Evolutionary conservation across 2,888 invertebrate genomes (phyloP).

Genomic region (Diplolepis rosae): DNA sequence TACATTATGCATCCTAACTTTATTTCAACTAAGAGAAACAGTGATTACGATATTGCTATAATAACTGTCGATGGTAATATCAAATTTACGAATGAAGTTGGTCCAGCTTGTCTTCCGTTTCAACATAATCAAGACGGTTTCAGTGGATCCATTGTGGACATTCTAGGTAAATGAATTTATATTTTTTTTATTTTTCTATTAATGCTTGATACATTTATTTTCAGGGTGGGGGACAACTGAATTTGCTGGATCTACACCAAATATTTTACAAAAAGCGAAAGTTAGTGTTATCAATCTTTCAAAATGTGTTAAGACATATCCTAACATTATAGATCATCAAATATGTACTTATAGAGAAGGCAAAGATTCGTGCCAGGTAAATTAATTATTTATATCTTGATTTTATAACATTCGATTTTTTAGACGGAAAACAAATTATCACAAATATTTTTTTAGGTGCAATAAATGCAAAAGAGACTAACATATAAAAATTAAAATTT

Average conservation of each 20-base stretch:
- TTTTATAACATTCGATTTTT: too few species aligned
- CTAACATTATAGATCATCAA: slow-evolving; percentile 50
- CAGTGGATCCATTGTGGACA: slow-evolving; percentile 55
- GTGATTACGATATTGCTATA: slow-evolving; percentile 76
- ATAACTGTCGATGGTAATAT: slow-evolving; percentile 68
- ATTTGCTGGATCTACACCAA: slow-evolving; percentile 75
- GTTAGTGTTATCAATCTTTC: slow-evolving; percentile 75
- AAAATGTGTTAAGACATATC: slow-evolving; percentile 69
- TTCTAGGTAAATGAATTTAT: slow-evolving; percentile 59
- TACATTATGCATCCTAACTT: slow-evolving; percentile 74
- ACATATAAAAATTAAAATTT: background rate
- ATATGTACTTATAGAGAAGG: slow-evolving; percentile 76
- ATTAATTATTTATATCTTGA: too few species aligned
- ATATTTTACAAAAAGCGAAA: slow-evolving; percentile 75
- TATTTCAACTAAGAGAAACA: slow-evolving; percentile 55
- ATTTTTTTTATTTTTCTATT: too few species aligned
- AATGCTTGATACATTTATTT: too few species aligned
- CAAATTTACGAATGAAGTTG: slow-evolving; percentile 75
- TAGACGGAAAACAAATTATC: too few species aligned
- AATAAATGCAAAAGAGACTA: too few species aligned
- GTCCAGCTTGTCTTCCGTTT: slow-evolving; percentile 81
- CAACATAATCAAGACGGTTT: slow-evolving; percentile 58
- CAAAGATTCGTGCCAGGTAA: slow-evolving; percentile 79
- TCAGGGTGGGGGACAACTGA: slow-evolving; percentile 79
- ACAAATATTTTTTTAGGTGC: too few species aligned